Percentiles rank a stretch among this genome's conserved stretches.
These are phyloP conservation scores for Pelmatolapia mariae DNA, from an alignment of 2,113 vertebrate species.

Conservation along the genomic window DNA sequence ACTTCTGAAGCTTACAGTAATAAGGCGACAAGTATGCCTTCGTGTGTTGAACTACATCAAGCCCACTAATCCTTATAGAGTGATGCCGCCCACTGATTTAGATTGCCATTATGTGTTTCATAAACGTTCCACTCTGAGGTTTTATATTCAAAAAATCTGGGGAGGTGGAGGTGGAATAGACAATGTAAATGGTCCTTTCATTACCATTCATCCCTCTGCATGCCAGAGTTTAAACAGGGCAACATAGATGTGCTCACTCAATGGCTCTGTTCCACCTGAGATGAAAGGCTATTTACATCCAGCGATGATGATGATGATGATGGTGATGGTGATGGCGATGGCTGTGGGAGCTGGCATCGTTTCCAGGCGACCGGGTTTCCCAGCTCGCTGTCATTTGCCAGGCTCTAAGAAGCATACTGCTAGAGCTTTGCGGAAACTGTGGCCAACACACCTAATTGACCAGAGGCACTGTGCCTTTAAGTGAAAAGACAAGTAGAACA, in stretches of 20 bases:
- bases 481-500: conserved; percentile 51
- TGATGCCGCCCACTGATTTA: conserved; percentile 73
- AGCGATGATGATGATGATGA: conserved; percentile 13
- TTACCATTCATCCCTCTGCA: conserved; percentile 55
- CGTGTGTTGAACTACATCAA: conserved; percentile 68
- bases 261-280: conserved; percentile 65
- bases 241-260: conserved; percentile 45
- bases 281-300: conserved; percentile 71
- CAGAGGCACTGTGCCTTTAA: conserved; percentile 45
- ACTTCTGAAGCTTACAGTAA: conserved; percentile 70
- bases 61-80: conserved; percentile 70
- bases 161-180: conserved; percentile 53
- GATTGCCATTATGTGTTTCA: conserved; percentile 73
- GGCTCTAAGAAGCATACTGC: conserved; percentile 59
- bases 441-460: conserved; percentile 69
- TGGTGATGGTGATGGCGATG: conserved; percentile 55
- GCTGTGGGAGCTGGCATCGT: conserved; percentile 32
- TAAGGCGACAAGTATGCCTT: conserved; percentile 69
- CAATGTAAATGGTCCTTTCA: conserved; percentile 68
- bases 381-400: conserved; percentile 54
- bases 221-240: conserved; percentile 57
- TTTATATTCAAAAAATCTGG: conserved; percentile 60
- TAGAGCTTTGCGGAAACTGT: conserved; percentile 55
- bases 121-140: conserved; percentile 68
- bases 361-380: conserved; percentile 50